These are phyloP conservation scores for Hetaerina americana DNA, from an alignment of 1,140 invertebrate species.

Conservation along the genomic window DNA sequence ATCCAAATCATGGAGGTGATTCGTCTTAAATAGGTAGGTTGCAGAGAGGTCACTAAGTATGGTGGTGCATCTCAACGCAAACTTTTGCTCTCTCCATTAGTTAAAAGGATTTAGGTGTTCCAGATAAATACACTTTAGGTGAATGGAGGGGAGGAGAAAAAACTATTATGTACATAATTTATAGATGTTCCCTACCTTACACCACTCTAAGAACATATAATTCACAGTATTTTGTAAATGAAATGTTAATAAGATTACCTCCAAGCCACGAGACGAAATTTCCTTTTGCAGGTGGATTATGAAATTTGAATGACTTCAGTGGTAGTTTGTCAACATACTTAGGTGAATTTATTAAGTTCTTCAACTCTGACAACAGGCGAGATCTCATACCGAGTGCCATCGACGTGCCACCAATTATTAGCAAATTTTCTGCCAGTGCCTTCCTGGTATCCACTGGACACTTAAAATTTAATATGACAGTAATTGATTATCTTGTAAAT, in stretches of 20 bases:
- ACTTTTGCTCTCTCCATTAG: too few species aligned
- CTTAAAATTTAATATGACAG: constrained; percentile 27
- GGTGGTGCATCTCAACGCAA: too few species aligned
- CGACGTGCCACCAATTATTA: constrained; percentile 70
- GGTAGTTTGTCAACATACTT: constrained; percentile 49
- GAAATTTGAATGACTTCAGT: constrained; percentile 60
- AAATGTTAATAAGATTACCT: constrained; percentile 34
- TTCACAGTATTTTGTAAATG: background rate
- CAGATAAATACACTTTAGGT: too few species aligned
- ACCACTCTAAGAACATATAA: too few species aligned
- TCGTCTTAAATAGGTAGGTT: too few species aligned
- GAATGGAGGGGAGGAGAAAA: too few species aligned
- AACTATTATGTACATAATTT: too few species aligned
- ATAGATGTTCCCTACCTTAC: too few species aligned
- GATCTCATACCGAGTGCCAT: constrained; percentile 67
- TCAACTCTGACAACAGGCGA: constrained; percentile 60
- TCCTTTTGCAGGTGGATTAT: constrained; percentile 59
- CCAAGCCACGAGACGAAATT: constrained; percentile 81
- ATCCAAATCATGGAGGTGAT: too few species aligned
- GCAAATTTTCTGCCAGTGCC: constrained; percentile 62
- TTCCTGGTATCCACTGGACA: constrained; percentile 63
- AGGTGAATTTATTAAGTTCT: constrained; percentile 43
- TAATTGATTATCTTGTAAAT: too few species aligned
- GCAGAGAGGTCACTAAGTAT: too few species aligned
- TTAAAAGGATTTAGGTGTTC: too few species aligned